A percentile compares a stretch with the other conserved stretches of the same genome.
These are phyloP conservation scores for Thecophora atra DNA, from an alignment of 2,888 invertebrate genomes.

Conservation along the genomic window DNA sequence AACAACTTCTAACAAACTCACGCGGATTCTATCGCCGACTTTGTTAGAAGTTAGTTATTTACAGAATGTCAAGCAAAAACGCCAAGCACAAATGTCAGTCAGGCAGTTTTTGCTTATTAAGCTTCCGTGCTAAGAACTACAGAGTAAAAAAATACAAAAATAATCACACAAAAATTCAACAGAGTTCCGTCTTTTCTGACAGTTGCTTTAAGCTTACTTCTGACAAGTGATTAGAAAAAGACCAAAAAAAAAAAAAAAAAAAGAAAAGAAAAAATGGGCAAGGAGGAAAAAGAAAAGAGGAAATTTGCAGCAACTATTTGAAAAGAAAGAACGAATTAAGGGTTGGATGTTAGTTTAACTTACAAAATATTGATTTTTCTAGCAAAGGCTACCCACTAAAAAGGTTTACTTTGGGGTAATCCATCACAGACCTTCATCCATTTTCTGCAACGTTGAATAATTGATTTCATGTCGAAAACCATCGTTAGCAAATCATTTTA, in stretches of 20 bases:
- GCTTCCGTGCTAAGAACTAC: not conserved
- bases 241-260: not conserved
- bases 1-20: conserved; percentile 1
- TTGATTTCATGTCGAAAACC: no score
- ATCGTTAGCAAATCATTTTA: no score
- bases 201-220: conserved; percentile 5
- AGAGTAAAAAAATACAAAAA: not conserved
- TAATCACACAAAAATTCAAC: not conserved
- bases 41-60: conserved; percentile 11
- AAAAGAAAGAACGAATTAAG: not conserved
- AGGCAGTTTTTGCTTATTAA: not conserved
- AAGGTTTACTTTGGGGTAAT: no score
- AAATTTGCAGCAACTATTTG: not conserved
- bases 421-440: no score
- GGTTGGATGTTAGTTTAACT: no score
- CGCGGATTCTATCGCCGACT: not conserved
- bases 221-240: not conserved
- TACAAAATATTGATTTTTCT: no score
- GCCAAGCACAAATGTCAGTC: not conserved
- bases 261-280: not conserved
- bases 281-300: not conserved
- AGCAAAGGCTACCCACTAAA: no score
- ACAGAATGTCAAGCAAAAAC: not conserved
- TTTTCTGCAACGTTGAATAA: no score
- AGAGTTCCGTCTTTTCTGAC: conserved; percentile 10